A percentile compares a stretch with the other conserved stretches of the same genome.
Conservation (phyloP, 1,140 invertebrate species). For the Arion vulgaris region DNA sequence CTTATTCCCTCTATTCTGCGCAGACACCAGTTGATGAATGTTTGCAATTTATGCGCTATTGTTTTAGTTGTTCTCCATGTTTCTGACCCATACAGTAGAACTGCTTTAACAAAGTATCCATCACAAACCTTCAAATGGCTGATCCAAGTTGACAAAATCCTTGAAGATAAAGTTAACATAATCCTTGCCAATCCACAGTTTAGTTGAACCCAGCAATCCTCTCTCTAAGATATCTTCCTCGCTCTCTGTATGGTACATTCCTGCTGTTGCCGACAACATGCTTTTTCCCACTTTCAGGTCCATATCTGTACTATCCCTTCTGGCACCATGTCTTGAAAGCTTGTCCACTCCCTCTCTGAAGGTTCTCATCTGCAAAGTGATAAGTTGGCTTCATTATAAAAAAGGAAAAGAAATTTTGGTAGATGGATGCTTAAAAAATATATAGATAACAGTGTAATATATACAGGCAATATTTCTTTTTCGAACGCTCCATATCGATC, state of each 20-base stretch:
- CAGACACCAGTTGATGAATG: too few relatives aligned
- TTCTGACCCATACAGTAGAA: too few relatives aligned
- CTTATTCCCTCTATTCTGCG: too few relatives aligned
- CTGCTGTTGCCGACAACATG: neutral
- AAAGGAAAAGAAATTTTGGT: too few relatives aligned
- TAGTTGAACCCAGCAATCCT: constrained; percentile 72
- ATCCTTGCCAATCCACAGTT: constrained; percentile 98
- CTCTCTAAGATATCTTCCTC: constrained; percentile 56
- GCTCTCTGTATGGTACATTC: constrained; percentile 52
- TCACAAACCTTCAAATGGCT: constrained; percentile 84
- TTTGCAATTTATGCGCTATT: too few relatives aligned
- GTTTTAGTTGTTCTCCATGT: too few relatives aligned
- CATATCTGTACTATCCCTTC: neutral
- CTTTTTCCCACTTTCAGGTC: constrained; percentile 1
- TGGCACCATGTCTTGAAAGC: neutral
- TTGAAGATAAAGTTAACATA: constrained; percentile 99
- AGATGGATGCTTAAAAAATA: too few relatives aligned
- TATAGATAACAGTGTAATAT: too few relatives aligned
- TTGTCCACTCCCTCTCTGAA: constrained; percentile 21
- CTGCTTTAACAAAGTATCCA: too few relatives aligned
- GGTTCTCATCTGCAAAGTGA: neutral
- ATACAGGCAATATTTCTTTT: too few relatives aligned
- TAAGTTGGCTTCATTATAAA: too few relatives aligned
- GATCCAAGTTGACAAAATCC: constrained; percentile 88
- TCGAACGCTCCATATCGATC: too few relatives aligned